Conservation (phyloP, 2,888 invertebrate species). For the Anaspis maculata region DNA sequence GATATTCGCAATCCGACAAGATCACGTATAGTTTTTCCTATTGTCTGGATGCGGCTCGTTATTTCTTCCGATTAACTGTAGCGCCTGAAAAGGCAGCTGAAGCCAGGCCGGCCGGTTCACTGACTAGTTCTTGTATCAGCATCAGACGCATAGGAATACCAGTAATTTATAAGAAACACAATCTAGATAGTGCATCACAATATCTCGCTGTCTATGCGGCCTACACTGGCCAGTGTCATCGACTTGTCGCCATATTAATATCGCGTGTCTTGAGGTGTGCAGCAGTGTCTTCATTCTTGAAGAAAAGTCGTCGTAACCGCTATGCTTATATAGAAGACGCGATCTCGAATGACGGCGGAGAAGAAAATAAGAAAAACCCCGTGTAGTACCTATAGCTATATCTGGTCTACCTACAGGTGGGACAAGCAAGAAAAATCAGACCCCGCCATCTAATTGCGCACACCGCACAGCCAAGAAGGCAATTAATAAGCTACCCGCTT, state of each 20-base stretch:
- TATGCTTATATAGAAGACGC: slow-evolving; percentile 30
- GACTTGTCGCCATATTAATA: slow-evolving; percentile 42
- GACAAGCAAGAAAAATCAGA: no score
- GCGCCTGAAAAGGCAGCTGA: slow-evolving; percentile 36
- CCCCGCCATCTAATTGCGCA: no score
- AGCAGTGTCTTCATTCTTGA: slow-evolving; percentile 35
- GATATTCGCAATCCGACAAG: no score
- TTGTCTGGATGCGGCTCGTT: slow-evolving; percentile 5
- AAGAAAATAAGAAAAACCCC: no score
- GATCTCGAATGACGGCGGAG: no score
- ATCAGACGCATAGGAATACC: slow-evolving; percentile 35
- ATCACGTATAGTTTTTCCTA: slow-evolving; percentile 1
- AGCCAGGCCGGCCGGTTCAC: slow-evolving; percentile 33
- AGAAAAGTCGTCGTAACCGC: slow-evolving; percentile 34
- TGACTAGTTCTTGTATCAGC: slow-evolving; percentile 35
- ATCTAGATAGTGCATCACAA: slow-evolving; percentile 40
- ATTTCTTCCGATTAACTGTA: slow-evolving; percentile 38
- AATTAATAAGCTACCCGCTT: no score
- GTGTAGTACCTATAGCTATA: no score
- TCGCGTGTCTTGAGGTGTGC: slow-evolving; percentile 34
- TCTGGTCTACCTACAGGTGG: no score
- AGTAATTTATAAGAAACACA: slow-evolving; percentile 40
- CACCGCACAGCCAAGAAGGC: no score
- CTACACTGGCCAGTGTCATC: slow-evolving; percentile 41
- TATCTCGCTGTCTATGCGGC: slow-evolving; percentile 38